Evolutionary conservation across 2,113 vertebrate species (phyloP), one percentile per base, ranked within the genome.

Genomic region (Peucedramus taeniatus): DNA sequence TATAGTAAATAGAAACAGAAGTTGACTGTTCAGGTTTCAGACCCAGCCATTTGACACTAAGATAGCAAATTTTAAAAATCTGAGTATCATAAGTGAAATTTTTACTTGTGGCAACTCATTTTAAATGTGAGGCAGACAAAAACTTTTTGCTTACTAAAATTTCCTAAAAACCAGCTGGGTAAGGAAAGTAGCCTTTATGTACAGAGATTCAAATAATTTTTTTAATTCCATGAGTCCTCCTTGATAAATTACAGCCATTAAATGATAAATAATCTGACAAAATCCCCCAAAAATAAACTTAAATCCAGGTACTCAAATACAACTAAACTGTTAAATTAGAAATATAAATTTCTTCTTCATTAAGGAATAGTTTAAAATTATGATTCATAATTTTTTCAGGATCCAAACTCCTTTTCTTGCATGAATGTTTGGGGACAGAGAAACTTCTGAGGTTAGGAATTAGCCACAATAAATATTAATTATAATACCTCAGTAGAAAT

Each of bases 381-480:
- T n/a, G 40, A 66, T 60, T 35, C 39, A 8, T 56, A 87, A 63
- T 42, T 74, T 44, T 72, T 93, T 79, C 50, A 53, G 11, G 24
- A 80, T 71, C 33, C 24, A 8, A 92, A 78, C 31, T 54, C 33
- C 72, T 94, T 90, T 87, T 70, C 68, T 77, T 75, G 70, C 12
- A 60, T 7, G 5, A 59, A 39, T 53, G 9, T 47, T 15, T 60
- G 33, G 16, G 30, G 40, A 83, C 26, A 83, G 75, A 56, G 72
- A 16, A 80, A 88, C 39, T 80, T 89, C 42, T 50, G 50, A 74
- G 59, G 65, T 75, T 82, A 82, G 51, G 39, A 91, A 91, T 83
- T 87, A 93, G 50, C 37, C 39, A 83, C 82, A 70, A 74, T 30
- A 95, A 93, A 81, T 79, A 78, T 88, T 90, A 95, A 92, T 44